These are phyloP conservation scores for Calidris pygmaea DNA, from an alignment of 2,113 vertebrate genomes.

Conservation along the genomic window DNA sequence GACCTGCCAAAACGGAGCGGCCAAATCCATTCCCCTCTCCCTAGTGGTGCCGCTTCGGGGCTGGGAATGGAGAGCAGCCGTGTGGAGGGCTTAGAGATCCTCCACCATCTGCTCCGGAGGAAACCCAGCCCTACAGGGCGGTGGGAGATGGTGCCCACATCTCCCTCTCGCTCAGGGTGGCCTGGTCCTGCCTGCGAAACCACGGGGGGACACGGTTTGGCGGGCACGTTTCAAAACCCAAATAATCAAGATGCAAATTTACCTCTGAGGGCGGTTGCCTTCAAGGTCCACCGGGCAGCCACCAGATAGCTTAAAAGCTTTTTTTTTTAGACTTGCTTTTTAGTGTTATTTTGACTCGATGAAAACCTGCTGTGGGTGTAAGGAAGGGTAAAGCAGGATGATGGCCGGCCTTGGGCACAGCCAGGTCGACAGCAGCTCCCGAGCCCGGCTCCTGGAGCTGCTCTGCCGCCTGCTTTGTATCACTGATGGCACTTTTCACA, in stretches of 20 bases:
- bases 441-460: neutral
- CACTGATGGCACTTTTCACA: neutral
- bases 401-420: neutral
- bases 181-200: neutral
- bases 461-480: neutral
- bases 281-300: neutral
- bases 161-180: neutral
- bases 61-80: neutral
- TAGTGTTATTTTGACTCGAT: neutral
- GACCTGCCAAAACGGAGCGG: neutral
- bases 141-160: neutral
- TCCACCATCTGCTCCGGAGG: neutral
- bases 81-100: neutral
- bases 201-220: accelerated
- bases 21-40: neutral
- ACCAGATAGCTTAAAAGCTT: neutral
- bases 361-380: neutral
- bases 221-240: neutral
- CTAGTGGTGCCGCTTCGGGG: neutral
- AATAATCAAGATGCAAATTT: neutral
- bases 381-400: neutral
- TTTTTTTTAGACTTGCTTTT: neutral
- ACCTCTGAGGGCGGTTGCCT: neutral
- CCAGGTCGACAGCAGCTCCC: accelerated
- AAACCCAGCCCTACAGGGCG: accelerated